A percentile compares a stretch with the other conserved stretches of the same genome.
Evolutionary conservation across 2,113 vertebrate species (phyloP).

Genomic region (Pungitius pungitius): DNA sequence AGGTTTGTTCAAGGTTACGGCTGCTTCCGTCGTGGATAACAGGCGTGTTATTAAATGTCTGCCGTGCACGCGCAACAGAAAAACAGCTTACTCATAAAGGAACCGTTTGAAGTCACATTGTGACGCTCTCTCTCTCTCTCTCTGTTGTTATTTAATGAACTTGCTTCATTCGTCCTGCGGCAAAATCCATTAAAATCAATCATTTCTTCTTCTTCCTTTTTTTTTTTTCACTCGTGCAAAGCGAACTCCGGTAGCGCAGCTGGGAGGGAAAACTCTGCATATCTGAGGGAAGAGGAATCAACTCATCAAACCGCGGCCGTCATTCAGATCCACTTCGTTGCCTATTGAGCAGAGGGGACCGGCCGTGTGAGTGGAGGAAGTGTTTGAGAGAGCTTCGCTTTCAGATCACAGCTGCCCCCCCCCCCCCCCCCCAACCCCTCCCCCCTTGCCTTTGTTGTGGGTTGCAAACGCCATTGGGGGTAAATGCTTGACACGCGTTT

Average conservation of each 20-base stretch:
- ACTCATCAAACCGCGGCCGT: constrained; percentile 42
- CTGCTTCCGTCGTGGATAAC: constrained; percentile 50
- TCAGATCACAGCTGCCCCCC: constrained; percentile 67
- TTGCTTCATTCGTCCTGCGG: constrained; percentile 52
- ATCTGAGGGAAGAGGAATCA: constrained; percentile 44
- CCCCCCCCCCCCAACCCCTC: constrained; percentile 27
- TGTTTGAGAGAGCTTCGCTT: constrained; percentile 47
- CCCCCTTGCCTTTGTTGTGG: constrained; percentile 63
- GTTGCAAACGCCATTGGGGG: constrained; percentile 67
- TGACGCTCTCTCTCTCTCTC: constrained; percentile 61
- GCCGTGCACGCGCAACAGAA: constrained; percentile 39
- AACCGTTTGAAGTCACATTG: constrained; percentile 67
- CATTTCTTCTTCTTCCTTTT: constrained; percentile 14
- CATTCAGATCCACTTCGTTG: constrained; percentile 54
- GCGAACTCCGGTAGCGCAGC: constrained; percentile 40
- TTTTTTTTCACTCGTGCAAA: constrained; percentile 22
- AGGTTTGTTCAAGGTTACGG: constrained; percentile 60
- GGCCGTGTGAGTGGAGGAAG: constrained; percentile 27
- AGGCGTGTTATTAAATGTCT: constrained; percentile 62
- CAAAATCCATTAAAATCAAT: constrained; percentile 74
- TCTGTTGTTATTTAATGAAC: constrained; percentile 75
- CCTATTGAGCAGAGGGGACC: constrained; percentile 21
- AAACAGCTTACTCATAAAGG: constrained; percentile 52
- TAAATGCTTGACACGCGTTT: constrained; percentile 72
- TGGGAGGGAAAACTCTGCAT: constrained; percentile 51